phyloP scores from a whole-genome alignment of 2,888 invertebrate genomes.

The Chloroclystis v-ata region DNA sequence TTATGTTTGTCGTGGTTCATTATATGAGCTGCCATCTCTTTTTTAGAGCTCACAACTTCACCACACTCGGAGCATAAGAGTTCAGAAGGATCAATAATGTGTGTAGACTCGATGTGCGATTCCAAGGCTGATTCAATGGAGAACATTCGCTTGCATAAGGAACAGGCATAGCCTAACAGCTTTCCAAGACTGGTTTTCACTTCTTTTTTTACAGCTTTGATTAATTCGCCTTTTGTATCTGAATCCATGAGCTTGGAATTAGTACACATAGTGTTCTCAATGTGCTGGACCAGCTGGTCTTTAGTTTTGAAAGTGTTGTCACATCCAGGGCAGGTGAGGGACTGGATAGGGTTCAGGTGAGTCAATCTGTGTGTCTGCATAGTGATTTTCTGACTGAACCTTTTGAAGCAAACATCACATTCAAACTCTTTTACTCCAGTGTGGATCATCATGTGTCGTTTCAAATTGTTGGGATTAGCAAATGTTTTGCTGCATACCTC shows the following conservation, averaged over 20 bases:
- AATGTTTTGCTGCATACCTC: slow-evolving; percentile 65
- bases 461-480: slow-evolving; percentile 70
- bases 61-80: slow-evolving; percentile 59
- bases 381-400: slow-evolving; percentile 70
- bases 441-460: slow-evolving; percentile 74
- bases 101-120: slow-evolving; percentile 62
- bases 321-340: slow-evolving; percentile 56
- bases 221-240: slow-evolving; percentile 61
- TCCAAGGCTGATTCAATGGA: slow-evolving; percentile 65
- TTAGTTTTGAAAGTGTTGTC: slow-evolving; percentile 55
- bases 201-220: slow-evolving; percentile 66
- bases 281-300: slow-evolving; percentile 42
- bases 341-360: slow-evolving; percentile 47
- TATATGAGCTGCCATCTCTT: slow-evolving; percentile 55
- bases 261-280: slow-evolving; percentile 48
- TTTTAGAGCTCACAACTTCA: slow-evolving; percentile 55
- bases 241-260: slow-evolving; percentile 44
- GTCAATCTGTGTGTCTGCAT: slow-evolving; percentile 72
- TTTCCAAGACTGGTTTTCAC: slow-evolving; percentile 62
- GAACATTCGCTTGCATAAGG: slow-evolving; percentile 70
- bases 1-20: slow-evolving; percentile 51
- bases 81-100: slow-evolving; percentile 56
- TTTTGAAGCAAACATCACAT: slow-evolving; percentile 67
- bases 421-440: slow-evolving; percentile 64
- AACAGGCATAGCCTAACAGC: slow-evolving; percentile 64